Evolutionary conservation across 1,140 invertebrate species (phyloP).

Genomic region (Bradysia coprophila): DNA sequence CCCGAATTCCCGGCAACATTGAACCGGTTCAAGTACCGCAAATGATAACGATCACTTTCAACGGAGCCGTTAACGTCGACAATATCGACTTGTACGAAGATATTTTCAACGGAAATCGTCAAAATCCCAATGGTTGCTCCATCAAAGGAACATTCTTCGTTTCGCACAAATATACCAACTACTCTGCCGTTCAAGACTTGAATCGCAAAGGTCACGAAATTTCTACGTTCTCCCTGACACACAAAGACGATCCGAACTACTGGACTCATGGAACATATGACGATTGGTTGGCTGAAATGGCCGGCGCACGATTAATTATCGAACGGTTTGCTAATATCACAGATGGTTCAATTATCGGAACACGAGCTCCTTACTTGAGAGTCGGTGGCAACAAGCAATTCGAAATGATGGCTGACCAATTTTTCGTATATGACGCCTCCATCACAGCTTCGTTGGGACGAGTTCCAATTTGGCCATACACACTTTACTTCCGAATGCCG

Average conservation of each 20-base stretch:
- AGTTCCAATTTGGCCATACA: conserved; percentile 90
- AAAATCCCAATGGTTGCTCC: conserved; percentile 86
- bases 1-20: conserved; percentile 65
- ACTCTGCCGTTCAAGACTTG: conserved; percentile 81
- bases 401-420: conserved; percentile 90
- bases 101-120: conserved; percentile 66
- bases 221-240: conserved; percentile 80
- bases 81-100: conserved; percentile 86
- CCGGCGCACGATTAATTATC: conserved; percentile 70
- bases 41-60: conserved; percentile 89
- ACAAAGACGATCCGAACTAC: conserved; percentile 77
- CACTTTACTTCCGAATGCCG: conserved; percentile 85
- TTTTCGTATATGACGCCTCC: conserved; percentile 86
- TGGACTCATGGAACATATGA: conserved; percentile 77
- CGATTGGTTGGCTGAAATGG: conserved; percentile 91
- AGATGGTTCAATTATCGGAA: conserved; percentile 71
- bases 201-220: conserved; percentile 88
- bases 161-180: conserved; percentile 91
- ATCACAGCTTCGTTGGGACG: conserved; percentile 77
- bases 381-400: conserved; percentile 91
- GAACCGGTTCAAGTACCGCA: conserved; percentile 75
- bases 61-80: conserved; percentile 85
- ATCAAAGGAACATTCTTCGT: conserved; percentile 90
- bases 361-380: conserved; percentile 74
- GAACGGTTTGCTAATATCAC: conserved; percentile 84